Conservation (phyloP, 1,140 invertebrate species). For the Drosophila arawakana region DNA sequence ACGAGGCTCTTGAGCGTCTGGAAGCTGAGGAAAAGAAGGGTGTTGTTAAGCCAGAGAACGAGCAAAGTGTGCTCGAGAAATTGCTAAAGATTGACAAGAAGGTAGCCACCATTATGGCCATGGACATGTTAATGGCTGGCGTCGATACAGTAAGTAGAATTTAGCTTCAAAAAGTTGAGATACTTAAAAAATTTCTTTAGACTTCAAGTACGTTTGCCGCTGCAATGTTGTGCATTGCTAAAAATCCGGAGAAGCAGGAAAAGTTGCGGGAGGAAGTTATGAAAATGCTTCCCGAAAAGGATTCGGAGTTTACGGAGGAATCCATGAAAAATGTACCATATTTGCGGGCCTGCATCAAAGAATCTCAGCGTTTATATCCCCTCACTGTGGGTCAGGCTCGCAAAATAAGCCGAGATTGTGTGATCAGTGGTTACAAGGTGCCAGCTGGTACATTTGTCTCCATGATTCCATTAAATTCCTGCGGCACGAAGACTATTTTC, state of each 20-base stretch:
- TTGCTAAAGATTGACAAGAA: constrained; percentile 84
- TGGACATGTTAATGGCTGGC: constrained; percentile 79
- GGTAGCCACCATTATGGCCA: constrained; percentile 82
- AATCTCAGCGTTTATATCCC: constrained; percentile 86
- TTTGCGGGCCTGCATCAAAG: constrained; percentile 88
- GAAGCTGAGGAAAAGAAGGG: constrained; percentile 56
- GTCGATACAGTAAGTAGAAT: constrained; percentile 71
- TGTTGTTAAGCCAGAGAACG: constrained; percentile 46
- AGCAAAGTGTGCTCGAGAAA: constrained; percentile 76
- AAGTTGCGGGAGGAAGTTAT: constrained; percentile 88
- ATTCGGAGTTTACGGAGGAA: constrained; percentile 85
- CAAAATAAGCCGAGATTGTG: constrained; percentile 85
- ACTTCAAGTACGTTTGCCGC: constrained; percentile 56
- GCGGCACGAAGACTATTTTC: constrained; percentile 85
- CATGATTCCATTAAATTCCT: constrained; percentile 85
- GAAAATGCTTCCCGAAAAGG: constrained; percentile 84
- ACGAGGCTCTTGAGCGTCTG: constrained; percentile 68
- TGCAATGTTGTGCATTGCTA: constrained; percentile 85
- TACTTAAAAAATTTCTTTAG: constrained; percentile 26
- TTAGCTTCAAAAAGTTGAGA: background rate
- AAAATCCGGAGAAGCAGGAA: constrained; percentile 88
- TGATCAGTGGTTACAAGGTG: constrained; percentile 86
- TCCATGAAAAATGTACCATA: constrained; percentile 87
- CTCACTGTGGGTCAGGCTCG: constrained; percentile 85
- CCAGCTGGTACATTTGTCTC: constrained; percentile 87